Evolutionary conservation across 2,888 invertebrate species (phyloP), one percentile per base, ranked within the genome.

Genomic region (Urechis unicinctus): DNA sequence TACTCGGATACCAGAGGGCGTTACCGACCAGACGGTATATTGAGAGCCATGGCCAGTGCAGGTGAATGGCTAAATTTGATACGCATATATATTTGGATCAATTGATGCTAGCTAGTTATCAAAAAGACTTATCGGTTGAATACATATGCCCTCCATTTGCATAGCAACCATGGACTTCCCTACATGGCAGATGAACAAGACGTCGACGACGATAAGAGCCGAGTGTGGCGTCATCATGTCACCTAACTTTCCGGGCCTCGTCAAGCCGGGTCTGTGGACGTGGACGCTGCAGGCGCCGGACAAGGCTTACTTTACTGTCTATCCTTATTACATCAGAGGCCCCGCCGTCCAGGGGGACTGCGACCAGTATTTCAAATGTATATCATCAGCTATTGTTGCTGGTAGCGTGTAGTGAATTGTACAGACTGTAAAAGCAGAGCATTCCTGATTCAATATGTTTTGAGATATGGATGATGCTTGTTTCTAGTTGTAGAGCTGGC

Each of bases 211-310:
- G 21, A 41, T 42, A 21, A 42, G 13, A 22, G 29, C 52, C 17
- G 22, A 46, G 3, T 62, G 62, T 46, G 62, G 62, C 0, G 53
- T 56, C 21, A 31, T 62, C n/a, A 28, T 62, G 50, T 62, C 62
- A 21, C 62, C 62, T 3, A 29, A 48, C 13, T 56, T 62, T 30
- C 62, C 62, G 5, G 59, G 57, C 25, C 25, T 54, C n/a, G 60
- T 59, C 9, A 26, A 30, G 22, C 53, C 58, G 2, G 58, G 59
- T 1, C 29, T 55, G 25, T 63, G 62, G 62, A 45, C 55, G 21
- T 63, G 63, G 63, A 50, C 41, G 3, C n/a, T 63, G 22, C 26
- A 52, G 47, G 56, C 46, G 2, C 58, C 58, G 9, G 22, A 46
- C 24, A 55, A 52, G 43, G 24, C 26, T n/a, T 55, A 55, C 29